Conservation (phyloP, 1,140 invertebrate species). For the Drosophila subpulchrella region DNA sequence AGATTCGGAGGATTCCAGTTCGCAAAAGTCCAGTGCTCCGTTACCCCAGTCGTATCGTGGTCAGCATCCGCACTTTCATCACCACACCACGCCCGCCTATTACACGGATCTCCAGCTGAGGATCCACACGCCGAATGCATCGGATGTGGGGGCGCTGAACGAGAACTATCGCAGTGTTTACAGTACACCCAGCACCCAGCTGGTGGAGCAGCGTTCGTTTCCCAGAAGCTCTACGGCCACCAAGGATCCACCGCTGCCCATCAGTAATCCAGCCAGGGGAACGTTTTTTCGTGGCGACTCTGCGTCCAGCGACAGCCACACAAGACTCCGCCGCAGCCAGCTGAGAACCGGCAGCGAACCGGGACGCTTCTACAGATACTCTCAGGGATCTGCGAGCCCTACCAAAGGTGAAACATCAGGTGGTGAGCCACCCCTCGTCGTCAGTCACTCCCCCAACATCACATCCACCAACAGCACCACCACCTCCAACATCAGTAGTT, state of each 20-base stretch:
- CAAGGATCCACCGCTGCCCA: slow-evolving; percentile 36
- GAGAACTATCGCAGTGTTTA: slow-evolving; percentile 82
- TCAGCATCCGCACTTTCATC: slow-evolving; percentile 80
- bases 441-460: slow-evolving; percentile 30
- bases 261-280: slow-evolving; percentile 8
- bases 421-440: neutral
- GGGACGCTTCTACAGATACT: slow-evolving; percentile 72
- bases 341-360: slow-evolving; percentile 52
- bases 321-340: slow-evolving; percentile 30
- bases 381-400: slow-evolving; percentile 71
- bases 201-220: slow-evolving; percentile 70
- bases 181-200: slow-evolving; percentile 70
- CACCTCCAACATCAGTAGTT: slow-evolving; percentile 49
- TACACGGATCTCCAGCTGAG: slow-evolving; percentile 77
- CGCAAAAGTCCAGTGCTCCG: slow-evolving; percentile 27
- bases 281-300: slow-evolving; percentile 81
- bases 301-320: slow-evolving; percentile 51
- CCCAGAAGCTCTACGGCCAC: slow-evolving; percentile 65
- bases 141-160: slow-evolving; percentile 73
- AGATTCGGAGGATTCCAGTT: slow-evolving; percentile 55
- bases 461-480: slow-evolving; percentile 30
- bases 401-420: slow-evolving; percentile 70
- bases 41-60: slow-evolving; percentile 55
- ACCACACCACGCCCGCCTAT: slow-evolving; percentile 78
- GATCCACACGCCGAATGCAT: slow-evolving; percentile 74